These are phyloP conservation scores for Phocides pigmalion DNA, from an alignment of 1,140 invertebrate species.

Conservation along the genomic window DNA sequence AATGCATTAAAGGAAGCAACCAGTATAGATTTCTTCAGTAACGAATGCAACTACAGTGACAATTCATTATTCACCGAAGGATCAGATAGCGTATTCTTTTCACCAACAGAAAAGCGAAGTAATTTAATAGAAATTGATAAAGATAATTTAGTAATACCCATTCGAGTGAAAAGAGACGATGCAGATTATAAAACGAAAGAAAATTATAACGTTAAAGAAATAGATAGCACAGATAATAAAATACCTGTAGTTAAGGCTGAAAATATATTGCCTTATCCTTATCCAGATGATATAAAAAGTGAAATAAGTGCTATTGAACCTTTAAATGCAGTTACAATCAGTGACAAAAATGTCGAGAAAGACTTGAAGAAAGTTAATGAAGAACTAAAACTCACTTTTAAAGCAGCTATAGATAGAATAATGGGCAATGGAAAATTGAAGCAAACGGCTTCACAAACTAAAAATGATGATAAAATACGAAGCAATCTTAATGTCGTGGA, in stretches of 20 bases:
- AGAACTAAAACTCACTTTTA: slow-evolving; percentile 69
- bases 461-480: neutral
- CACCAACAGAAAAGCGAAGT: slow-evolving; percentile 52
- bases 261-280: slow-evolving; percentile 58
- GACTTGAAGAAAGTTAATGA: slow-evolving; percentile 68
- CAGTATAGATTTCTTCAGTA: slow-evolving; percentile 64
- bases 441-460: neutral
- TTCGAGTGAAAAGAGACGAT: neutral
- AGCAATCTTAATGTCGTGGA: neutral
- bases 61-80: slow-evolving; percentile 61
- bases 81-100: slow-evolving; percentile 65
- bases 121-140: slow-evolving; percentile 40
- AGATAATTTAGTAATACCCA: slow-evolving; percentile 18
- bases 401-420: slow-evolving; percentile 68
- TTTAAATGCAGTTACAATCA: neutral
- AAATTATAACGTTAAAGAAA: neutral
- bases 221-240: slow-evolving; percentile 11
- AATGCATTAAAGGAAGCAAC: slow-evolving; percentile 68
- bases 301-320: slow-evolving; percentile 7
- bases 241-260: slow-evolving; percentile 62
- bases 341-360: slow-evolving; percentile 55
- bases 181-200: neutral
- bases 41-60: slow-evolving; percentile 51
- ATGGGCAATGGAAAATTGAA: slow-evolving; percentile 41
- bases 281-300: slow-evolving; percentile 53